Conservation (phyloP, 2,113 vertebrate genomes). For the Oceanodroma tethys region DNA sequence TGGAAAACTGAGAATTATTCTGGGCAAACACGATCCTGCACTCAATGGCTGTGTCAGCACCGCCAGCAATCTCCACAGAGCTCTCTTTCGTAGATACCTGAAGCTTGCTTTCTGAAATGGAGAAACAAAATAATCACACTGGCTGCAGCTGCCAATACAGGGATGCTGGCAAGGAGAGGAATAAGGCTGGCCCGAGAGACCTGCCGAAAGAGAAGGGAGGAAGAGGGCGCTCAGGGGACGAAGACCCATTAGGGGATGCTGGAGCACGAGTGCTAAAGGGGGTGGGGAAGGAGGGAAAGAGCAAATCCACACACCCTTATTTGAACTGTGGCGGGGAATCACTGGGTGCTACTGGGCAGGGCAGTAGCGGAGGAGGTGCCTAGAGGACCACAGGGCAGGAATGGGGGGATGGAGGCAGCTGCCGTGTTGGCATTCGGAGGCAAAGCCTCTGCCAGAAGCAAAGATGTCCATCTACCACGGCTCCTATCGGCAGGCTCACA, state of each 20-base stretch:
- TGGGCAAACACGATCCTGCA: constrained; percentile 19
- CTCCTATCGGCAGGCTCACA: neutral
- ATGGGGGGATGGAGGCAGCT: neutral
- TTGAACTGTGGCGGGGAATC: neutral
- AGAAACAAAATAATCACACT: neutral
- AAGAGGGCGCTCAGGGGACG: neutral
- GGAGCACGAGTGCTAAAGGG: neutral
- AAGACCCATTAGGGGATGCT: neutral
- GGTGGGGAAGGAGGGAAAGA: neutral
- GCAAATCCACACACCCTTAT: neutral
- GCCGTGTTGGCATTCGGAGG: neutral
- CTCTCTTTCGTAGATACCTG: neutral
- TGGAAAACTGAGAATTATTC: neutral
- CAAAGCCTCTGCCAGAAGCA: neutral
- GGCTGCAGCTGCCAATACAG: neutral
- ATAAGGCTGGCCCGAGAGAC: neutral
- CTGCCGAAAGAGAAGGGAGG: accelerated
- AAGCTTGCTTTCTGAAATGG: constrained; percentile 64
- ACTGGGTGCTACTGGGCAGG: neutral
- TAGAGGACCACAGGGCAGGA: accelerated
- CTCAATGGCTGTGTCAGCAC: constrained; percentile 26
- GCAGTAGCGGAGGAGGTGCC: neutral
- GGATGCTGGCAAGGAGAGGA: neutral
- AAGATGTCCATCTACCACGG: neutral
- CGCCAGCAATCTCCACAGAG: neutral